Evolutionary conservation across 1,140 invertebrate genomes (phyloP).

Genomic region (Myzus persicae): DNA sequence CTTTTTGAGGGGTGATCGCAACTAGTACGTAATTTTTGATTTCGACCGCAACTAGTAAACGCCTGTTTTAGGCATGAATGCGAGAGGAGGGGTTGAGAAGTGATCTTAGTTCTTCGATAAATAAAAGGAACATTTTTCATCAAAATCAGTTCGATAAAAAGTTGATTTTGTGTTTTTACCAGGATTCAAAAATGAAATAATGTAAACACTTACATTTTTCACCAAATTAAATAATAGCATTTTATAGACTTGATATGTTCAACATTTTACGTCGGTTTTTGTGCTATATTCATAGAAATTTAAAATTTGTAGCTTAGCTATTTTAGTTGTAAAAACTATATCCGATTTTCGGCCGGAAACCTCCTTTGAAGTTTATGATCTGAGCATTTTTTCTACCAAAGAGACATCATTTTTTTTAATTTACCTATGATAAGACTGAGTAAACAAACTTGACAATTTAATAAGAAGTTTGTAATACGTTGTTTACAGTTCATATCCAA

Average conservation of each 20-base stretch:
- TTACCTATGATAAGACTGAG: background rate
- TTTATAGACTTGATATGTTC: background rate
- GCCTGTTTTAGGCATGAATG: no score
- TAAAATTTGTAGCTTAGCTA: background rate
- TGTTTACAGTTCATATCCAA: background rate
- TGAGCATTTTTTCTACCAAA: no score
- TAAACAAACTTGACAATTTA: background rate
- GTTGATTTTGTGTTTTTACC: background rate
- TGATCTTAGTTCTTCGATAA: background rate
- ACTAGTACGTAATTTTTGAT: no score
- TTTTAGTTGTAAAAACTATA: no score
- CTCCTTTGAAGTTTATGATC: no score
- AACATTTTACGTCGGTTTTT: background rate
- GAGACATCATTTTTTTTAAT: no score
- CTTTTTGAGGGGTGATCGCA: no score
- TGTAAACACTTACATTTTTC: background rate
- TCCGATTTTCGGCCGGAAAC: no score
- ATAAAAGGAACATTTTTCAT: accelerated
- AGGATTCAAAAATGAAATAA: background rate
- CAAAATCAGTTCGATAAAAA: background rate
- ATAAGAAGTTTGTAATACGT: no score
- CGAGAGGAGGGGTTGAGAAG: background rate
- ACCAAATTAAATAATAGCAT: background rate
- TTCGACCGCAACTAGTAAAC: no score
- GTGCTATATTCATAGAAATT: background rate